phyloP scores from a whole-genome alignment of 2,888 invertebrate genomes.

The Epirrita christyi region DNA sequence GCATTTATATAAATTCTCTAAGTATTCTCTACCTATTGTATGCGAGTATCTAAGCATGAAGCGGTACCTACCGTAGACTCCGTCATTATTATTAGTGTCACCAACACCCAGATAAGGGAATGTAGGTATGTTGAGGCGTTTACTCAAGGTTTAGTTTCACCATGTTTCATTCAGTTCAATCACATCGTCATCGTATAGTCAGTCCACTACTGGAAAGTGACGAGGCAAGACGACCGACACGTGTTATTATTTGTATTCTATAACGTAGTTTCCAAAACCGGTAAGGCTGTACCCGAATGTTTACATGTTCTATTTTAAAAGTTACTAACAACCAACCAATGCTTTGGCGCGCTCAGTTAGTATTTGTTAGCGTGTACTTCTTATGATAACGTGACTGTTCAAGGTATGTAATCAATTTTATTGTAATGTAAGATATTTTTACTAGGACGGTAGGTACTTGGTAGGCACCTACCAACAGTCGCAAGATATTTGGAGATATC shows the following conservation, averaged over 20 bases:
- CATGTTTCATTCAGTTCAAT: too few species aligned
- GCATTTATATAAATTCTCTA: too few species aligned
- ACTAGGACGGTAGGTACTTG: too few species aligned
- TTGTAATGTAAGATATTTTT: constrained; percentile 4
- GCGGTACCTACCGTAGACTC: constrained; percentile 46
- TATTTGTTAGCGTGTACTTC: constrained; percentile 36
- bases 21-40: too few species aligned
- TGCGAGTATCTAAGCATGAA: too few species aligned
- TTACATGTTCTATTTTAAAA: constrained; percentile 48
- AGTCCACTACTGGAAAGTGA: constrained; percentile 50
- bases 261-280: constrained; percentile 49
- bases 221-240: constrained; percentile 44
- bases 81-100: constrained; percentile 30
- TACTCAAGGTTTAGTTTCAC: constrained; percentile 47
- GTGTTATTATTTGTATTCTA: constrained; percentile 41
- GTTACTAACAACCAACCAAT: constrained; percentile 28
- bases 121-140: constrained; percentile 38
- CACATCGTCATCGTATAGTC: constrained; percentile 33
- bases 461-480: too few species aligned
- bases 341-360: constrained; percentile 2
- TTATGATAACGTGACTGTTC: constrained; percentile 20
- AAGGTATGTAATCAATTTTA: constrained; percentile 1
- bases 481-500: too few species aligned
- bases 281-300: constrained; percentile 45
- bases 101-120: constrained; percentile 60